Evolutionary conservation across 2,113 vertebrate species (phyloP), one percentile per base, ranked within the genome.

Genomic region (Sinocyclocheilus rhinocerous): DNA sequence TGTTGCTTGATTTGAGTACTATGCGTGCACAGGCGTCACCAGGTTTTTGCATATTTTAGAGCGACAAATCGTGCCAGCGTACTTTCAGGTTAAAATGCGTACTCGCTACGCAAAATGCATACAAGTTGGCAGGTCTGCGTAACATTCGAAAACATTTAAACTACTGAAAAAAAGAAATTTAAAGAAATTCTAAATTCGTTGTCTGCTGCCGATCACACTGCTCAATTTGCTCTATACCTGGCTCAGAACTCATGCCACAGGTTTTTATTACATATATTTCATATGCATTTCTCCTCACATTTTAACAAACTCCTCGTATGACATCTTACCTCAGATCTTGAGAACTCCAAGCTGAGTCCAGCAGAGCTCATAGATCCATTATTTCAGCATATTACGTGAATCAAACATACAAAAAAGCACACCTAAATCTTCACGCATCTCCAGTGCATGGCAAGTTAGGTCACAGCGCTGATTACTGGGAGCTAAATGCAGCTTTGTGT

Each of bases 401-500:
- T 45, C 11, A 48, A 79, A 76, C 82, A 87, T 87, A 89, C 86
- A 90, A 87, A 87, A 89, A 83, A 86, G 85, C 83, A 86, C 77
- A 89, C 93, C 92, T 92, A 91, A 92, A 92, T 93, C 91, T 93
- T 93, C 91, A 91, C 86, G 92, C 93, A 92, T 91, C 86, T 88
- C 89, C 82, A 63, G 91, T 72, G 88, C 86, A 52, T 22, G 87
- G 89, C 92, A 90, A 88, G 90, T 85, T 18, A 91, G 92, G 91
- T 90, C 93, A 91, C 88, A 86, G 85, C 87, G 73, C 81, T 78
- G 93, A 93, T 94, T 92, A 93, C 90, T 87, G 89, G n/a, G 85
- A 92, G 92, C 92, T 95, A 94, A 94, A 94, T 93, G 91, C 92
- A 92, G 93, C 94, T 93, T 92, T 92, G 92, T 92, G 92, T 93